Base-by-base conservation (phyloP, 2,888 invertebrate species). In the Scaptomyza parva region DNA sequence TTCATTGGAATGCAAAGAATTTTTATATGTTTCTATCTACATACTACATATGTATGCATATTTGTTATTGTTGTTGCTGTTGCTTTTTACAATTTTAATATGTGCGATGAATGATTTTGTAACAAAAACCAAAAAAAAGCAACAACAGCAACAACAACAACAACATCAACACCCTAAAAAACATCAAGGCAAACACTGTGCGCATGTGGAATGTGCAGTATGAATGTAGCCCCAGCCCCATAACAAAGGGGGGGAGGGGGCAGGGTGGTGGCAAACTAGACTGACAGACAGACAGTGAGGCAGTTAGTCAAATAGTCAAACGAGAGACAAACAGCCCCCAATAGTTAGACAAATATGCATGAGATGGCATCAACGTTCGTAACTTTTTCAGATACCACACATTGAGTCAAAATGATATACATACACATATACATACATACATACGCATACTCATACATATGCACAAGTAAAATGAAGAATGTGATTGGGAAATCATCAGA, bases 101-200 rank as follows among this genome's bases (percentile, higher is more conserved):
- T 83, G 82, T 76, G 64, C 84, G 73, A 88, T 84, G 86, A 86
- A 86, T 84, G 81, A 83, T 80, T 86, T 80, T 82, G 79, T 86
- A 88, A 83, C 80, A 77, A 63, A 63, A 54, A 39, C 14, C 8
- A 45, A 28, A 26, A 44, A 26, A 44, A 41, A 57, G 14, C 57
- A 70, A 51, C 55, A 57, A 33, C 53, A 66, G 7, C 26, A 55
- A 60, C 47, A 52, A 53, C 57, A 64, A 28, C 65, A 71, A 43
- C 71, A 67, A 72, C 57, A 73, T 67, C 71, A 84, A 81, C 73
- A 70, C 74, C 77, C 80, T 75, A 82, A 86, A 78, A 82, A 82
- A 87, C 88, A 83, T 85, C 86, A 83, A 85, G 86, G 86, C 82
- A 85, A 83, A 87, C 87, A 81, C 78, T 81, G 82, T 65, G 85